phyloP scores from a whole-genome alignment of 2,797 vertebrate genomes.

The Manis crassicaudata region DNA sequence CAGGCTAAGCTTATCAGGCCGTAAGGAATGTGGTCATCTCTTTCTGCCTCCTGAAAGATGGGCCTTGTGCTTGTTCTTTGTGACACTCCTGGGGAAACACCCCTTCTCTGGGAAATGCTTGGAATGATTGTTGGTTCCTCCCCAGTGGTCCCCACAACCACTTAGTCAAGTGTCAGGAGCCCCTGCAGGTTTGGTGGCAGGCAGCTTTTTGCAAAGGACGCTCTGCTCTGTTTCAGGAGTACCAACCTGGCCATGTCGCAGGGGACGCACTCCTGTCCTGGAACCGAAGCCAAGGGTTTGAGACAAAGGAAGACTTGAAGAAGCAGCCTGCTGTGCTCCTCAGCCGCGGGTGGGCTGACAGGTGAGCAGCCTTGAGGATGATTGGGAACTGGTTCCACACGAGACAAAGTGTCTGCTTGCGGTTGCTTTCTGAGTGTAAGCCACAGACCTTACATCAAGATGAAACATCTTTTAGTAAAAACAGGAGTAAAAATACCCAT shows the following conservation, averaged over 20 bases:
- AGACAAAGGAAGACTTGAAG: not conserved
- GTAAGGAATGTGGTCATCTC: conserved; percentile 52
- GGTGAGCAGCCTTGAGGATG: not conserved
- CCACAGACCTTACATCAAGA: conserved; percentile 6
- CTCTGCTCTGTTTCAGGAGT: not conserved
- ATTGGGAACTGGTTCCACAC: not conserved
- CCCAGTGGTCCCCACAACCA: not conserved
- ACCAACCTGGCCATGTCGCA: not conserved
- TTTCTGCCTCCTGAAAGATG: conserved; percentile 54
- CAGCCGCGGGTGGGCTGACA: not conserved
- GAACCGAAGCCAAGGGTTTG: not conserved
- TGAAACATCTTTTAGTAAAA: conserved; percentile 37
- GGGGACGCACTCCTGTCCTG: not conserved
- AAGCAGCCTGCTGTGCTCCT: not conserved
- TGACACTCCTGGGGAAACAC: not conserved
- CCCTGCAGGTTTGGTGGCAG: conserved; percentile 15
- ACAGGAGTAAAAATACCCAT: conserved; percentile 52
- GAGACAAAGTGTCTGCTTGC: conserved; percentile 57
- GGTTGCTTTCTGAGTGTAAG: conserved; percentile 50
- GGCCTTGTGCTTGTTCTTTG: not conserved
- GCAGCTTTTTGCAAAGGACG: not conserved
- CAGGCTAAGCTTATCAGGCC: conserved; percentile 57
- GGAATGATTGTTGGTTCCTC: conserved; percentile 19
- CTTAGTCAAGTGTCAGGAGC: not conserved
- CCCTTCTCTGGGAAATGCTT: conserved; percentile 1